Evolutionary conservation across 2,113 vertebrate genomes (phyloP), one percentile per base, ranked within the genome.

Genomic region (Nothoprocta perdicaria): DNA sequence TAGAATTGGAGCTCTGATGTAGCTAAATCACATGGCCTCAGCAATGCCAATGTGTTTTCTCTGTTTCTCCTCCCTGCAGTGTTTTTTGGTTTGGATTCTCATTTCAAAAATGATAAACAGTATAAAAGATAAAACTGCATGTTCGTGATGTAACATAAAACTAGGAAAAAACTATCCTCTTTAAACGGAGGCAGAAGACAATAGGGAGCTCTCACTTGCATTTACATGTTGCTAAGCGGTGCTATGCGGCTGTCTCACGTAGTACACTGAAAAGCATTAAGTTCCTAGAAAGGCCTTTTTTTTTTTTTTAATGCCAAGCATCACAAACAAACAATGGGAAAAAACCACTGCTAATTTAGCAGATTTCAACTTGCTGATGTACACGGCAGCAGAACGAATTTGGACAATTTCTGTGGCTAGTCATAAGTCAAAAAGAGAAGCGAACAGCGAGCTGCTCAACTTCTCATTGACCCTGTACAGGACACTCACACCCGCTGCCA

Each of bases 401-500:
- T 67, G 86, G 68, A 18, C 52, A 71, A 57, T 71, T 82, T 74
- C 78, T 92, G 67, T 74, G 78, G 23, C 48, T 2, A 40, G 78
- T 38, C 31, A 3, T 26, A 46, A 87, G 78, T 87, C 40, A 50
- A 57, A 74, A 29, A 3, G 1, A 63, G 13, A 76, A 43, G 43
- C 14, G 80, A 86, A 6, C 53, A 86, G 84, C 62, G 58, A 40
- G 0, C 75, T 91, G 85, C 89, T 74, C 46, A 75, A 46, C 53
- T 81, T 45, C 81, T 31, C 60, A 3, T 8, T 3, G 55, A 71
- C 57, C 74, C 76, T 33, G 67, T 12, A 24, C 0, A 14, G 88
- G 93, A 84, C 83, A 50, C 86, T 89, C 66, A 63, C 57, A 77
- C 13, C 2, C 15, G 13, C 88, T 95, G 93, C 93, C 93, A 94